Evolutionary conservation across 23 tunicate genomes (phyloP), one percentile per base, ranked within the genome.

Genomic region (Halocynthia aurantium): DNA sequence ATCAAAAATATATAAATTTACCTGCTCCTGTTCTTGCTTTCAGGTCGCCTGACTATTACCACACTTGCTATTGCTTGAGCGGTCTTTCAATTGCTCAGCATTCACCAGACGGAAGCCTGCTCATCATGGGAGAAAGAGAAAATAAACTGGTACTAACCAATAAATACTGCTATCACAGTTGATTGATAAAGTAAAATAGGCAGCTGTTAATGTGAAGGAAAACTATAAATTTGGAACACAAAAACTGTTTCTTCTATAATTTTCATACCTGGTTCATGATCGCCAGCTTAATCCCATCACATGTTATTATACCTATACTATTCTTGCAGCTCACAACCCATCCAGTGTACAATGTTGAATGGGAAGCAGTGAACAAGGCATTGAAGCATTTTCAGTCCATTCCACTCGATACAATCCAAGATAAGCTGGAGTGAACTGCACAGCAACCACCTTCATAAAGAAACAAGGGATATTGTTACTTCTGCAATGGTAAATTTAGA

Each of bases 41-140:
- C 82, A 92, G 98, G 55, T 75, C 86, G 8, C 94, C 89, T 10
- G 98, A 93, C 81, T 93, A 74, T 58, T 93, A 93, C 61, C 98
- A 93, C 70, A 93, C 98, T 22, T 93, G 98, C 69, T 93, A 93
- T 70, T 75, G 86, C 22, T 58, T 93, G 80, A 83, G 88, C 67
- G 98, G 98, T 19, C 62, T 93, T 7, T 80, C 98, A 17, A 51
- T 87, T n/a, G 76, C 94, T n/a, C 98, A 93, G 54, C 98, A 93
- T 71, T 54, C 63, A 50, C 89, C 89, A 6, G 81, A 82, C 31
- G 40, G 52, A 10, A 67, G 67, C 10, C 57, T 68, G 51, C 52
- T 81, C 15, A 82, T 72, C 55, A 81, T 90, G 57, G 90, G 97
- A 20, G 75, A 77, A 44, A 74, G 53, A 5, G 17, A 66, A 18